Conservation (phyloP, 2,888 invertebrate genomes). For the Coelinius sp. region DNA sequence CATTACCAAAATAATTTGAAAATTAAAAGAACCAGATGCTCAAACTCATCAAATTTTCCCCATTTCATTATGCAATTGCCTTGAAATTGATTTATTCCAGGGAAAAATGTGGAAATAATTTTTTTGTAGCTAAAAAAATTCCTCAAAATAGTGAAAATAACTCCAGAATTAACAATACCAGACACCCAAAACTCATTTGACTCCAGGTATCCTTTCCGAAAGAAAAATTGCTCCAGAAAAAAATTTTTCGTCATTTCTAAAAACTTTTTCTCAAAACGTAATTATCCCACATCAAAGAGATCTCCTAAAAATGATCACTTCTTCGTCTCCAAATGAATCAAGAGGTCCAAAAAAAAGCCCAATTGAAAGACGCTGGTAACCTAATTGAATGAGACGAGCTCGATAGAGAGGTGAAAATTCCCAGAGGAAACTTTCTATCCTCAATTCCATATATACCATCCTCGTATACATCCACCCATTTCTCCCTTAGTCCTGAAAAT, state of each 20-base stretch:
- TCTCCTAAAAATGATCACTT: neutral
- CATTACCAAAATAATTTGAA: too few relatives aligned
- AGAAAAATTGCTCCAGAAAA: too few relatives aligned
- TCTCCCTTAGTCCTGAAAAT: conserved; percentile 57
- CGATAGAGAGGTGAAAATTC: conserved; percentile 30
- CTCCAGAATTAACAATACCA: too few relatives aligned
- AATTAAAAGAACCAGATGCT: too few relatives aligned
- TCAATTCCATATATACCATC: conserved; percentile 44
- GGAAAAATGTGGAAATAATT: too few relatives aligned
- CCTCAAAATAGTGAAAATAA: too few relatives aligned
- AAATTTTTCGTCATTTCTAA: neutral
- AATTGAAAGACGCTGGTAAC: conserved; percentile 14
- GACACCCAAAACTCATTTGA: too few relatives aligned
- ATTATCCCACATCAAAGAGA: neutral
- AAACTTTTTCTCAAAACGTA: neutral
- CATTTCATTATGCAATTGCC: too few relatives aligned
- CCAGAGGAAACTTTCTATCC: conserved; percentile 30
- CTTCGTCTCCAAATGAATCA: neutral
- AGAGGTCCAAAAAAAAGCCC: conserved; percentile 1
- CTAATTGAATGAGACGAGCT: conserved; percentile 32
- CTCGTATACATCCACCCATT: conserved; percentile 56
- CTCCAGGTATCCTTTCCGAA: too few relatives aligned
- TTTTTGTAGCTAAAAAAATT: too few relatives aligned
- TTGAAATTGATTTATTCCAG: too few relatives aligned
- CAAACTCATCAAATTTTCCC: too few relatives aligned